Percentiles rank a stretch among this genome's conserved stretches.
phyloP scores from a whole-genome alignment of 2,888 invertebrate species.

The Oscheius sp. region DNA sequence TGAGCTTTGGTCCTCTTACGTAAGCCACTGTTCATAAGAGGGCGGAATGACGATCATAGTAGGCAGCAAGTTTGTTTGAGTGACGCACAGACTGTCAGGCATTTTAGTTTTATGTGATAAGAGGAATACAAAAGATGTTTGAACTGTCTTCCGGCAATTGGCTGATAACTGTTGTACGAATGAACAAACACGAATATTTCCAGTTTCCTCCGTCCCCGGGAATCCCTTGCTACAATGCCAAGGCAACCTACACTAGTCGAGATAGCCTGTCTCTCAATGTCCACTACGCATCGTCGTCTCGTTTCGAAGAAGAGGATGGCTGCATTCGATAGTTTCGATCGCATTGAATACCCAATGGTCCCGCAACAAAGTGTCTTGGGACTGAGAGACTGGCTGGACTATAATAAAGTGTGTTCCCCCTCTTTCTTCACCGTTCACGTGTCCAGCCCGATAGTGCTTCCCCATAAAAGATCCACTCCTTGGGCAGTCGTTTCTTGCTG shows the following conservation, averaged over 20 bases:
- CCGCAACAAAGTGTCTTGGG: too few relatives aligned
- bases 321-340: constrained; percentile 20
- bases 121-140: background rate
- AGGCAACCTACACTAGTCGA: background rate
- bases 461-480: background rate
- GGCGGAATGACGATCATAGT: too few relatives aligned
- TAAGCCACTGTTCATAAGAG: too few relatives aligned
- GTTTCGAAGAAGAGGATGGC: constrained; percentile 17
- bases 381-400: too few relatives aligned
- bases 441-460: constrained; percentile 13
- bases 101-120: background rate
- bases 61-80: too few relatives aligned
- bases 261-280: background rate
- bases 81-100: constrained; percentile 5
- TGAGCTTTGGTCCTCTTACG: too few relatives aligned
- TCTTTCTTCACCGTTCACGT: background rate
- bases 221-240: constrained; percentile 26
- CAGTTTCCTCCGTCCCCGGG: constrained; percentile 22
- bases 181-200: background rate
- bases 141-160: constrained; percentile 1
- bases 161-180: too few relatives aligned
- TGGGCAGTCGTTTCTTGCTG: background rate
- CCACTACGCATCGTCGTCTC: background rate
- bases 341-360: background rate
- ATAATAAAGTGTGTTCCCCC: background rate